phyloP scores from a whole-genome alignment of 2,113 vertebrate species.

The Microcebus ravelobensis region DNA sequence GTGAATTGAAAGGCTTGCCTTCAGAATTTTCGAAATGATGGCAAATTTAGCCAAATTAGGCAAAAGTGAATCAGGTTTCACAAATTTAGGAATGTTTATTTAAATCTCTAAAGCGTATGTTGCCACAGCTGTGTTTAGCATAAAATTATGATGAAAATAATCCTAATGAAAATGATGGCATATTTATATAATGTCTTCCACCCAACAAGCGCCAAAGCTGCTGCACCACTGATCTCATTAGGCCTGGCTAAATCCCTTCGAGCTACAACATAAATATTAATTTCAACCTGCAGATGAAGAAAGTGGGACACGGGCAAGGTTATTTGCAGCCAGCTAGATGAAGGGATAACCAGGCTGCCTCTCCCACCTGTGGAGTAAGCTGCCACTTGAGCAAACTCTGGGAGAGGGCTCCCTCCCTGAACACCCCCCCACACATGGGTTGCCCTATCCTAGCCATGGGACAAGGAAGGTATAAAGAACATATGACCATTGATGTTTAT shows the following conservation, averaged over 20 bases:
- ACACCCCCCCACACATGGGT: rapidly evolving
- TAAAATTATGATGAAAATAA: slow-evolving; percentile 80
- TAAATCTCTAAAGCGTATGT: slow-evolving; percentile 81
- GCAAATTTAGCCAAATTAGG: slow-evolving; percentile 76
- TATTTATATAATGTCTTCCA: slow-evolving; percentile 77
- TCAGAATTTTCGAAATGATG: slow-evolving; percentile 72
- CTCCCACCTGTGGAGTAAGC: neutral
- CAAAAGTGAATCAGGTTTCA: slow-evolving; percentile 75
- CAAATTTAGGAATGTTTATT: slow-evolving; percentile 76
- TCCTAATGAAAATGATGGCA: slow-evolving; percentile 80
- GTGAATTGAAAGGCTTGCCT: slow-evolving; percentile 65
- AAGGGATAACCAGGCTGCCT: slow-evolving; percentile 21
- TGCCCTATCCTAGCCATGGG: neutral
- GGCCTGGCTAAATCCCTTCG: slow-evolving; percentile 68
- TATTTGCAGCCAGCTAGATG: slow-evolving; percentile 52
- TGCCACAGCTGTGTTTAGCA: slow-evolving; percentile 76
- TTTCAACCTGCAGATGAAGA: slow-evolving; percentile 68
- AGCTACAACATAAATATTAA: slow-evolving; percentile 75
- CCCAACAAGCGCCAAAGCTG: slow-evolving; percentile 55
- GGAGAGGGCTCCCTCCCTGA: neutral
- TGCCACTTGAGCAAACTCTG: neutral
- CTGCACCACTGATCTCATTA: slow-evolving; percentile 74
- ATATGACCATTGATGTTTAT: neutral
- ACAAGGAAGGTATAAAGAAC: neutral
- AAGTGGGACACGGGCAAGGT: slow-evolving; percentile 21